A percentile compares a stretch with the other conserved stretches of the same genome.
Conservation (phyloP, 2,113 vertebrate species). For the Toxotes jaculatrix region DNA sequence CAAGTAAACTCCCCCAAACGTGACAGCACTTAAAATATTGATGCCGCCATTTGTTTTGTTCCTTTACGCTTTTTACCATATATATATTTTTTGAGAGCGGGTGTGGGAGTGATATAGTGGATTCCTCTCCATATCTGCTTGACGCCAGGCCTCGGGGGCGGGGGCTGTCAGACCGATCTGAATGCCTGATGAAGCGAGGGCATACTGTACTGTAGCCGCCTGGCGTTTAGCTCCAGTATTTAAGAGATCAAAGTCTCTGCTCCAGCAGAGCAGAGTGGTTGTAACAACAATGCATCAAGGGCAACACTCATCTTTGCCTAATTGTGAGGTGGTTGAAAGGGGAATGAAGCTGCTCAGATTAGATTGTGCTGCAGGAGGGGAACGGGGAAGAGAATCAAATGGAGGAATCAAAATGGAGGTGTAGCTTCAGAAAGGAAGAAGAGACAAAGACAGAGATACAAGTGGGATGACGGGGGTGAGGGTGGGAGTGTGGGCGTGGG, state of each 20-base stretch:
- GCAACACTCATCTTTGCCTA: conserved; percentile 44
- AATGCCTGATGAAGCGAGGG: conserved; percentile 19
- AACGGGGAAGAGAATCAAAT: background rate
- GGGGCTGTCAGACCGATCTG: conserved; percentile 18
- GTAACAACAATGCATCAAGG: conserved; percentile 48
- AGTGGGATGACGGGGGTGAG: conserved; percentile 46
- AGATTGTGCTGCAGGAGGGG: conserved; percentile 48
- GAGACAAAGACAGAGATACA: conserved; percentile 37
- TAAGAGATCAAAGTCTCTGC: conserved; percentile 66
- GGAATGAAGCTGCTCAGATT: conserved; percentile 61
- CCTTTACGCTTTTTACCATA: conserved; percentile 5
- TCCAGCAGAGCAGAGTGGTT: conserved; percentile 57
- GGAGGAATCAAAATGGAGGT: conserved; percentile 20
- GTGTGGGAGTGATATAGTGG: conserved; percentile 18
- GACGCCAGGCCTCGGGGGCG: conserved; percentile 27
- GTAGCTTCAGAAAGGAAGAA: conserved; percentile 12
- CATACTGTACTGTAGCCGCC: background rate
- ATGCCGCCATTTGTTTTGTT: conserved; percentile 42
- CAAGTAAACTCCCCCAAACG: conserved; percentile 26
- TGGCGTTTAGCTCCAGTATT: conserved; percentile 30
- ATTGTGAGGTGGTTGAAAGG: conserved; percentile 63
- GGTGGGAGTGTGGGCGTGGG: too few relatives aligned
- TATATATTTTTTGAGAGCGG: background rate
- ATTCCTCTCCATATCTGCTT: conserved; percentile 35
- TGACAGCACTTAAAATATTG: conserved; percentile 51